These are phyloP conservation scores for Troides helena DNA, from an alignment of 2,888 invertebrate species.

Conservation along the genomic window DNA sequence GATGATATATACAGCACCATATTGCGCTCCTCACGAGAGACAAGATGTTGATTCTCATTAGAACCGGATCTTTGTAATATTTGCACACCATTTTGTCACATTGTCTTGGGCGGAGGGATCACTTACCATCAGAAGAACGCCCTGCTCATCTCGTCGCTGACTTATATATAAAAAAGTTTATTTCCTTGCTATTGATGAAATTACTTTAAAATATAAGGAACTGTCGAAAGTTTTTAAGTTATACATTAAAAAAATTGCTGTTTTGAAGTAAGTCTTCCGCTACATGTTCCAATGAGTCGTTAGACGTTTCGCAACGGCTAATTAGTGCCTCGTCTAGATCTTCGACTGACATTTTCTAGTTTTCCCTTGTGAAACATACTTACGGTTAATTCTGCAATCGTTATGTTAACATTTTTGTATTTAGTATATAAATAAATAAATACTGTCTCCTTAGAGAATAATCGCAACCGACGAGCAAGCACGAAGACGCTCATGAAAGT, in stretches of 20 bases:
- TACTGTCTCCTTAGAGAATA: neutral
- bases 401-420: neutral
- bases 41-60: too few species aligned
- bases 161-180: neutral
- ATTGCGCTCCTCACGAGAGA: too few species aligned
- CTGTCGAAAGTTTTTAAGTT: neutral
- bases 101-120: too few species aligned
- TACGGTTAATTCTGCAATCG: constrained; percentile 15
- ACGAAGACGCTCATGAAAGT: too few species aligned
- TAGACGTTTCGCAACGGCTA: constrained; percentile 22
- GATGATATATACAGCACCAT: too few species aligned
- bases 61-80: too few species aligned
- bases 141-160: too few species aligned
- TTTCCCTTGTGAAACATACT: constrained; percentile 29
- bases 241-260: neutral
- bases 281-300: constrained; percentile 1
- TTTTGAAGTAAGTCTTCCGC: neutral
- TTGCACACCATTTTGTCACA: too few species aligned
- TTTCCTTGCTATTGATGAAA: neutral
- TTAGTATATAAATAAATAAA: neutral
- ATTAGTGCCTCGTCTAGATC: constrained; percentile 26
- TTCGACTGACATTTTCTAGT: constrained; percentile 29
- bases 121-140: too few species aligned
- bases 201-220: neutral
- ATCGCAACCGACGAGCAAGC: too few species aligned